phyloP scores from a whole-genome alignment of 2,113 vertebrate species.

The Centrocercus urophasianus region DNA sequence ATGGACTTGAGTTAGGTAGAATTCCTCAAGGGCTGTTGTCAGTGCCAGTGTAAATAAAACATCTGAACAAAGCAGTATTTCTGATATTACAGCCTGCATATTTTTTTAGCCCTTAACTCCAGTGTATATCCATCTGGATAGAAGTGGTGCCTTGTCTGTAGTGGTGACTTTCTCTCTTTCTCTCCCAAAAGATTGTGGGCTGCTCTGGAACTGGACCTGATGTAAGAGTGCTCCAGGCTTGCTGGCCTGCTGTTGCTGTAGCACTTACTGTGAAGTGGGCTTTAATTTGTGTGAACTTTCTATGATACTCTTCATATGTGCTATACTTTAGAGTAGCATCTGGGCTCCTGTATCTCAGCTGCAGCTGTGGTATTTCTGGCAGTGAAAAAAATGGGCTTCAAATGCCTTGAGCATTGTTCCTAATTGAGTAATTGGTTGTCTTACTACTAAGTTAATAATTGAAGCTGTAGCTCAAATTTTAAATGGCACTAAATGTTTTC shows the following conservation, averaged over 20 bases:
- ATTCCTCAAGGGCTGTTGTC: background rate
- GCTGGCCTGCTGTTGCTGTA: background rate
- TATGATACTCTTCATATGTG: background rate
- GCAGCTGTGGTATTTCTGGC: background rate
- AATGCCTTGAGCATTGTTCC: background rate
- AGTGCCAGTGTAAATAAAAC: background rate
- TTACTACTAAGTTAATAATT: background rate
- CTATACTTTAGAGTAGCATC: background rate
- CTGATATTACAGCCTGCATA: background rate
- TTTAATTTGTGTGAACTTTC: background rate
- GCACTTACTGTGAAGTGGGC: background rate
- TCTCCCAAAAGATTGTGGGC: background rate
- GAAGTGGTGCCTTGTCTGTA: background rate
- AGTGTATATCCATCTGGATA: background rate
- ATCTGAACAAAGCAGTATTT: no score
- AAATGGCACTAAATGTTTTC: background rate
- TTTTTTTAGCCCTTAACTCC: background rate
- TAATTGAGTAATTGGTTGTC: background rate
- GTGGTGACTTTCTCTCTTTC: background rate
- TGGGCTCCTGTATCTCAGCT: background rate
- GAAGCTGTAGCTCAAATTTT: background rate
- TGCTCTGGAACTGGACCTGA: background rate
- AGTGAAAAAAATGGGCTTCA: background rate
- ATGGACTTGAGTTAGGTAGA: fast-evolving
- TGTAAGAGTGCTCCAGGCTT: background rate